Evolutionary conservation across 2,888 invertebrate genomes (phyloP), one percentile per base, ranked within the genome.

Genomic region (Oscheius myriophilus): DNA sequence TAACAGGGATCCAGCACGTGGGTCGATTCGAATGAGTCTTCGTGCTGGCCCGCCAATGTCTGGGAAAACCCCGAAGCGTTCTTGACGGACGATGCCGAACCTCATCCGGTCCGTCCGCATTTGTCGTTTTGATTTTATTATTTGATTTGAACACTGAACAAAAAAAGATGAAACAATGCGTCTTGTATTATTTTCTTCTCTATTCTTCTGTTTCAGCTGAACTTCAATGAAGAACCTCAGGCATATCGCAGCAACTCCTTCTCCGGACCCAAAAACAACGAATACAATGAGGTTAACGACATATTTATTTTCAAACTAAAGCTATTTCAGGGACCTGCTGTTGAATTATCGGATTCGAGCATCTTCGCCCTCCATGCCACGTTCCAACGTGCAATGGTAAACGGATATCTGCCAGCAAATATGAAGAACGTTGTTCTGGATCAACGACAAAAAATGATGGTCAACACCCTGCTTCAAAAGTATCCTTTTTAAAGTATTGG

Each of bases 51-150:
- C 16, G 49, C 61, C 26, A 49, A 49, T 49, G 46, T 61, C 23
- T 61, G 61, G 61, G 61, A 61, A 61, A 61, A 39, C 49, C 49
- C 61, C 16, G 61, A 61, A 61, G 61, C 49, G 12, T 46, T 46
- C 61, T 26, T 61, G 46, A 49, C 61, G 21, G 61, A 61, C 25
- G 61, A 61, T 39, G n/a, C 25, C 46, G 61, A 61, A 33, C 26
- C 61, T 49, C 46, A 49, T 49, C 49, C 49, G 61, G 61, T 61
- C 61, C 61, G 61, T 61, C 33, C 33, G 33, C 33, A 33, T 33
- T 33, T 33, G 33, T 9, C 33, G 3, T 33, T 6, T 33, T 33
- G 33, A 33, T 33, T 33, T 33, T 33, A 33, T 33, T 3, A 6
- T 33, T 33, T 33, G 33, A 33, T n/a, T n/a, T n/a, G n/a, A n/a